Evolutionary conservation across 2,113 vertebrate genomes (phyloP).

Genomic region (Osmerus eperlanus): DNA sequence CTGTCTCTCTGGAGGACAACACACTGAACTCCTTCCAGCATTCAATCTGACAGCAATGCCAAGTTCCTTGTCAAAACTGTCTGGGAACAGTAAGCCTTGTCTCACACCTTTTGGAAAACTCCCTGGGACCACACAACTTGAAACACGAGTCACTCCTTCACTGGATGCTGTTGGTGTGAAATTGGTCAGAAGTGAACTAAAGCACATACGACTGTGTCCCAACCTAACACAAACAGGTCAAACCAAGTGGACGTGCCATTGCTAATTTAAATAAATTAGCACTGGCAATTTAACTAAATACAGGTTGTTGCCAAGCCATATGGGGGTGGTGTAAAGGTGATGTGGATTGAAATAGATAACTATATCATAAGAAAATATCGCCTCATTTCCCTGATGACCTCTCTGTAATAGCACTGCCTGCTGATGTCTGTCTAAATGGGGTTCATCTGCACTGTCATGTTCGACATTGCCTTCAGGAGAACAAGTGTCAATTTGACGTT

Average conservation of each 20-base stretch:
- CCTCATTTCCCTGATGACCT: conserved; percentile 59
- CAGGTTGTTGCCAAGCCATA: not conserved
- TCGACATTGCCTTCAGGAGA: conserved; percentile 67
- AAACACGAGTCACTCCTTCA: conserved; percentile 17
- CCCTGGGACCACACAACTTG: conserved; percentile 31
- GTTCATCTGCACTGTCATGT: conserved; percentile 58
- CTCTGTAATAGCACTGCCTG: conserved; percentile 48
- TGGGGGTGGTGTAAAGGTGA: conserved; percentile 31
- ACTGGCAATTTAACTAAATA: too few species aligned
- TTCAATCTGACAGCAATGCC: conserved; percentile 72
- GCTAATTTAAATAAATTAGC: too few species aligned
- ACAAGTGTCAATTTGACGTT: conserved; percentile 57
- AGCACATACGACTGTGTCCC: too few species aligned
- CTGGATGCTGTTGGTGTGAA: not conserved
- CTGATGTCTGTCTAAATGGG: conserved; percentile 53
- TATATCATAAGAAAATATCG: conserved; percentile 50
- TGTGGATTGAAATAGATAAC: conserved; percentile 39
- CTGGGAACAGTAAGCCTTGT: conserved; percentile 61
- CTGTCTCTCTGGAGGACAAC: conserved; percentile 67
- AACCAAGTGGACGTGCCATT: too few species aligned
- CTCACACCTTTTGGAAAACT: conserved; percentile 70
- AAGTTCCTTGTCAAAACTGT: conserved; percentile 72
- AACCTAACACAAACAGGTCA: too few species aligned
- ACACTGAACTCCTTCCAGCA: conserved; percentile 66
- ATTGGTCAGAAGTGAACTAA: not conserved